Evolutionary conservation across 2,797 vertebrate genomes (phyloP), one percentile per base, ranked within the genome.

Genomic region (Macropus fuliginosus): DNA sequence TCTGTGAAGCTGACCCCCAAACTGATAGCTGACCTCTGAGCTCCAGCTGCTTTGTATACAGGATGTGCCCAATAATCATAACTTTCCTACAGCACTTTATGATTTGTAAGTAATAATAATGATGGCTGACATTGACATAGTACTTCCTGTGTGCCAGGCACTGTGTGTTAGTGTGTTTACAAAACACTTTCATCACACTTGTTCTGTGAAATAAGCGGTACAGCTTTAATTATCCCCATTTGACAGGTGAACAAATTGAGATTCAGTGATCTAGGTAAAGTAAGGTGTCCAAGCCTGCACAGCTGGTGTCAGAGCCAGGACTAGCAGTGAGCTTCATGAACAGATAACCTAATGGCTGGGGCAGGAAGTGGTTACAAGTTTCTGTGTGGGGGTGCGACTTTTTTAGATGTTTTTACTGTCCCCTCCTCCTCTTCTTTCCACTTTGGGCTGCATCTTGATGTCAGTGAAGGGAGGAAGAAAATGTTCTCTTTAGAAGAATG

Each of bases 381-480:
- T 87, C 9, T 87, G 18, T 87, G 40, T 50, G 8, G 18, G 62
- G 40, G 18, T 81, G 18, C 1, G 18, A 87, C 40, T 87, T 97
- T 97, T 93, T 93, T 96, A 94, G 92, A 90, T 97, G 93, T 98
- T 50, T 94, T 96, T 97, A 95, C 97, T 94, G 95, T 93, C 34
- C 1, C 59, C 94, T 94, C 56, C 62, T 74, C 66, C 24, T 93
- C 55, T 54, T 93, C 95, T 97, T 97, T 96, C 91, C 56, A 93
- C 90, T 93, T 97, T 94, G 54, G 97, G 14, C 55, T 96, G 93
- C 96, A 93, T 95, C 96, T 92, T 96, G 97, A 96, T 96, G 95
- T 98, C 90, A 97, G 95, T 96, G 96, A 96, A 91, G 56, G n/a
- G 97, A 97, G 91, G 96, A 97, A 98, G 92, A 97, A 97, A 98